Conservation (phyloP, 1,140 invertebrate genomes). For the Heliconius hewitsoni region DNA sequence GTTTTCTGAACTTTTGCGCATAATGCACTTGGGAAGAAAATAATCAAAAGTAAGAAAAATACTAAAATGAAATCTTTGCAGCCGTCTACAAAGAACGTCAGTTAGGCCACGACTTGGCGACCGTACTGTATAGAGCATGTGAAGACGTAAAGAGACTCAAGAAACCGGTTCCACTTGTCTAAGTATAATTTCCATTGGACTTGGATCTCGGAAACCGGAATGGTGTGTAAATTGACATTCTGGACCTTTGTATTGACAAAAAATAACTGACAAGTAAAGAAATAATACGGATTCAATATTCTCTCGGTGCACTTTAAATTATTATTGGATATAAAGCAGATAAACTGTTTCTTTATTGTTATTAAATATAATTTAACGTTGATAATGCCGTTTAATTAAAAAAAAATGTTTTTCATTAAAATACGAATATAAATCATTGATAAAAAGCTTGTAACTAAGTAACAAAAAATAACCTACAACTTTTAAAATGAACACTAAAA, state of each 20-base stretch:
- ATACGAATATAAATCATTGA: too few species aligned
- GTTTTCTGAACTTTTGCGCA: too few species aligned
- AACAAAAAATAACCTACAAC: too few species aligned
- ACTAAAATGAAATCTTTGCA: too few species aligned
- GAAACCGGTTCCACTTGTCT: slow-evolving; percentile 35
- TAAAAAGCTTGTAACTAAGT: too few species aligned
- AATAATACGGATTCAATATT: neutral
- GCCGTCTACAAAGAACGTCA: too few species aligned
- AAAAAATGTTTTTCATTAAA: too few species aligned
- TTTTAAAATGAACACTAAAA: too few species aligned
- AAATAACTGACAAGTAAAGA: neutral
- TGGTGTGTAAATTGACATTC: slow-evolving; percentile 28
- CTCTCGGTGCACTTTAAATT: neutral
- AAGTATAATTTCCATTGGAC: slow-evolving; percentile 37
- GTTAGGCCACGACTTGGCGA: too few species aligned
- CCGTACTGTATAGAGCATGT: neutral
- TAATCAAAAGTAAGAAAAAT: too few species aligned
- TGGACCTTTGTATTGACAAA: slow-evolving; percentile 27
- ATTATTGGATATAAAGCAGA: neutral
- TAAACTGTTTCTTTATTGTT: neutral
- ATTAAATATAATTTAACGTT: neutral
- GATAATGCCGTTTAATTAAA: too few species aligned
- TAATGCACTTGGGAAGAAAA: too few species aligned
- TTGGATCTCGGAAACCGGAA: slow-evolving; percentile 40
- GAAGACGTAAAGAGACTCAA: slow-evolving; percentile 18